phyloP scores from a whole-genome alignment of 2,797 vertebrate species.

The Diplodus puntazzo region DNA sequence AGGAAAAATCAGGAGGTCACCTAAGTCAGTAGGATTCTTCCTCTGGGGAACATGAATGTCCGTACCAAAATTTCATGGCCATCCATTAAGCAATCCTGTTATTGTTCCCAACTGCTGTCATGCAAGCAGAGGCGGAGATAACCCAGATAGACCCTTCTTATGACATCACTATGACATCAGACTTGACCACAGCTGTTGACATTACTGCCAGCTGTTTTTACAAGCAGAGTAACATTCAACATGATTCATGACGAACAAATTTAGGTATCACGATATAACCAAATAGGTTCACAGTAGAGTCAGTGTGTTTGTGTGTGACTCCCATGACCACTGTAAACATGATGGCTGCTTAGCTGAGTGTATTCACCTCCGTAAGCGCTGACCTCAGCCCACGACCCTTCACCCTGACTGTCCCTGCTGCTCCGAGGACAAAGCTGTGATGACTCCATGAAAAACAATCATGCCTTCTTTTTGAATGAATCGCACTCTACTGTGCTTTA shows the following conservation, averaged over 20 bases:
- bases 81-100: too few relatives aligned
- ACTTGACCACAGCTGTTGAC: background rate
- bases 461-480: constrained; percentile 5
- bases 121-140: background rate
- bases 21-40: too few relatives aligned
- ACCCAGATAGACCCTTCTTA: background rate
- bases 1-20: too few relatives aligned
- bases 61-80: too few relatives aligned
- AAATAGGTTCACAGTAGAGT: background rate
- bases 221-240: background rate
- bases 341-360: constrained; percentile 14
- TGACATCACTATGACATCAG: constrained; percentile 11
- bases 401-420: background rate
- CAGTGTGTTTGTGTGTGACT: background rate
- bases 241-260: background rate
- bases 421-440: background rate
- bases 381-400: constrained; percentile 34
- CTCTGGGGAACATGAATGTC: too few relatives aligned
- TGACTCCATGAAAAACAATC: constrained; percentile 19
- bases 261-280: too few relatives aligned
- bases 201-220: background rate
- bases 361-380: background rate
- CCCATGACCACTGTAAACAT: background rate
- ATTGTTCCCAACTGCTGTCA: background rate
- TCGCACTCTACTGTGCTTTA: background rate